Percentiles rank a stretch among this genome's conserved stretches.
These are phyloP conservation scores for Chalcosyrphus nemorum DNA, from an alignment of 2,888 invertebrate species.

Conservation along the genomic window DNA sequence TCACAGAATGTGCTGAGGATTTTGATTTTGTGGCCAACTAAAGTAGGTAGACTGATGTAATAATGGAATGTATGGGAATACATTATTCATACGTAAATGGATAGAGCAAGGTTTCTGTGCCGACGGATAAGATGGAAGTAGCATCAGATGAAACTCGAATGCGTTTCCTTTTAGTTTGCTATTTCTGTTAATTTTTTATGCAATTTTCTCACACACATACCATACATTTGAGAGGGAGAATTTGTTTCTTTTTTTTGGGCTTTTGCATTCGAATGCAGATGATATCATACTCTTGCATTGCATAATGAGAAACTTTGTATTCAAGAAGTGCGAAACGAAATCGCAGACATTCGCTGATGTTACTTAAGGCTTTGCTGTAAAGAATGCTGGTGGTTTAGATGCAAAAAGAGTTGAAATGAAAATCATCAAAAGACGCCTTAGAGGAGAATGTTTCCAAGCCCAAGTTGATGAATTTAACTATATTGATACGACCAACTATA, in stretches of 20 bases:
- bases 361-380: neutral
- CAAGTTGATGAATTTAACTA: too few species aligned
- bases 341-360: neutral
- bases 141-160: conserved; percentile 13
- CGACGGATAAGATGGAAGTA: conserved; percentile 14
- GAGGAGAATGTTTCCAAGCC: too few species aligned
- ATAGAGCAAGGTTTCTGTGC: conserved; percentile 16
- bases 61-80: conserved; percentile 22
- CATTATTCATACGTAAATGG: conserved; percentile 20
- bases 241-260: neutral
- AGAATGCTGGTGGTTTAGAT: neutral
- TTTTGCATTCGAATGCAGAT: conserved; percentile 33
- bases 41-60: conserved; percentile 38
- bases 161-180: conserved; percentile 10
- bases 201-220: conserved; percentile 2
- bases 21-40: neutral
- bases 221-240: neutral
- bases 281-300: conserved; percentile 31
- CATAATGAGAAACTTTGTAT: conserved; percentile 8
- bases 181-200: conserved; percentile 3
- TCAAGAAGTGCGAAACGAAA: neutral
- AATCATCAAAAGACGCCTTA: too few species aligned
- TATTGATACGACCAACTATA: too few species aligned
- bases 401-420: neutral
- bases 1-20: neutral